phyloP scores from a whole-genome alignment of 2,888 invertebrate genomes.

The Ptychoptera contaminata region DNA sequence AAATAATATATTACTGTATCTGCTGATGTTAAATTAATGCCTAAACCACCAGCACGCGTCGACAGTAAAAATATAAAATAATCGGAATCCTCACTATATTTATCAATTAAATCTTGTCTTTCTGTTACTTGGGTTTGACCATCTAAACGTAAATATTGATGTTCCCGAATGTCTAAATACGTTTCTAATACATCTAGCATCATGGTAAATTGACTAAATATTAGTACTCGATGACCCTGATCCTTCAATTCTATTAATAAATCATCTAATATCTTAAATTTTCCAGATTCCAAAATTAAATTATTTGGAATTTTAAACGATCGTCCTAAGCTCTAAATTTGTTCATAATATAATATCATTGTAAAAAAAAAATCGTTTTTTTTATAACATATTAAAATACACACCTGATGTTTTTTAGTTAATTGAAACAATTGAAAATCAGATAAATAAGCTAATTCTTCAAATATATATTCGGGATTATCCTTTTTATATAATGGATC shows the following conservation, averaged over 20 bases:
- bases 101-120: slow-evolving; percentile 79
- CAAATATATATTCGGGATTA: slow-evolving; percentile 61
- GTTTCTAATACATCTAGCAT: slow-evolving; percentile 85
- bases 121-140: slow-evolving; percentile 77
- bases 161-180: slow-evolving; percentile 57
- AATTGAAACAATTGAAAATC: slow-evolving; percentile 84
- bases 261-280: slow-evolving; percentile 64
- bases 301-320: slow-evolving; percentile 41
- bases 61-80: slow-evolving; percentile 85
- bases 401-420: slow-evolving; percentile 41
- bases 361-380: no score
- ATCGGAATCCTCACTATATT: slow-evolving; percentile 59
- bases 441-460: slow-evolving; percentile 75
- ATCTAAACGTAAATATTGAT: slow-evolving; percentile 71
- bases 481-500: slow-evolving; percentile 59
- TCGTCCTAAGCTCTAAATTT: neutral
- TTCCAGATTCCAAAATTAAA: slow-evolving; percentile 69
- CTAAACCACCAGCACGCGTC: slow-evolving; percentile 89
- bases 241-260: slow-evolving; percentile 57
- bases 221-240: slow-evolving; percentile 65
- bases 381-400: no score
- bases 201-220: slow-evolving; percentile 95
- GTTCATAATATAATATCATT: neutral
- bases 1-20: slow-evolving; percentile 61
- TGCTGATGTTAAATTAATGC: slow-evolving; percentile 86